Conservation (phyloP, 2,888 invertebrate species). For the Automeris io region DNA sequence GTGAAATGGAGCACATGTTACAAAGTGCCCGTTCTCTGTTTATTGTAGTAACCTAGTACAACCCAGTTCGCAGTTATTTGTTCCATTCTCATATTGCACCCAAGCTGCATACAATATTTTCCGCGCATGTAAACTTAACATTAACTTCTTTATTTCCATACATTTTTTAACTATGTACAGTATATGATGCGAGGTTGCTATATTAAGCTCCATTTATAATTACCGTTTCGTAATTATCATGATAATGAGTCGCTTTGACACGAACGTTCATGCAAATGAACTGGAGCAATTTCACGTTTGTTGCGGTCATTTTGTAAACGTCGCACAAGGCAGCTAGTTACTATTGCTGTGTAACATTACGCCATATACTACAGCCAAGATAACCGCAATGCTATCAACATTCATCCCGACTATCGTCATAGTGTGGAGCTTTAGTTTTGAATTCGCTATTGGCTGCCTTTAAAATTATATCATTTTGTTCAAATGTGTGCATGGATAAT, state of each 20-base stretch:
- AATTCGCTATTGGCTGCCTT: background rate
- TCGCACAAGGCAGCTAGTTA: conserved; percentile 8
- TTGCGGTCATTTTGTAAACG: conserved; percentile 14
- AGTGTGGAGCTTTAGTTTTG: conserved; percentile 12
- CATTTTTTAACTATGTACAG: background rate
- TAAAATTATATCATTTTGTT: background rate
- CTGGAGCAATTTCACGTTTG: conserved; percentile 19
- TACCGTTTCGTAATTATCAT: conserved; percentile 22
- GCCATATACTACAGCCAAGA: conserved; percentile 18
- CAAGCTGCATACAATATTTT: conserved; percentile 16
- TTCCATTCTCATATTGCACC: conserved; percentile 19
- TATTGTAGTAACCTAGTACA: conserved; percentile 20
- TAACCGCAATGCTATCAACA: background rate
- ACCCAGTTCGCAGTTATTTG: conserved; percentile 20
- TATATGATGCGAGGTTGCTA: conserved; percentile 8
- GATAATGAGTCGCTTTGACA: conserved; percentile 25
- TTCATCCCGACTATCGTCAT: conserved; percentile 2
- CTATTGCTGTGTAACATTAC: conserved; percentile 12
- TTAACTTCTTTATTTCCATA: background rate
- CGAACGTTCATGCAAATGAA: conserved; percentile 17
- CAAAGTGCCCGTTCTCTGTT: conserved; percentile 30
- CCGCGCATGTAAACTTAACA: background rate
- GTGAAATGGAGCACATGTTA: conserved; percentile 25
- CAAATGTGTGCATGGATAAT: too few species aligned
- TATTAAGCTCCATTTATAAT: conserved; percentile 27